Percentiles rank a stretch among this genome's conserved stretches.
phyloP scores from a whole-genome alignment of 2,113 vertebrate species.

The Pluvianellus socialis region DNA sequence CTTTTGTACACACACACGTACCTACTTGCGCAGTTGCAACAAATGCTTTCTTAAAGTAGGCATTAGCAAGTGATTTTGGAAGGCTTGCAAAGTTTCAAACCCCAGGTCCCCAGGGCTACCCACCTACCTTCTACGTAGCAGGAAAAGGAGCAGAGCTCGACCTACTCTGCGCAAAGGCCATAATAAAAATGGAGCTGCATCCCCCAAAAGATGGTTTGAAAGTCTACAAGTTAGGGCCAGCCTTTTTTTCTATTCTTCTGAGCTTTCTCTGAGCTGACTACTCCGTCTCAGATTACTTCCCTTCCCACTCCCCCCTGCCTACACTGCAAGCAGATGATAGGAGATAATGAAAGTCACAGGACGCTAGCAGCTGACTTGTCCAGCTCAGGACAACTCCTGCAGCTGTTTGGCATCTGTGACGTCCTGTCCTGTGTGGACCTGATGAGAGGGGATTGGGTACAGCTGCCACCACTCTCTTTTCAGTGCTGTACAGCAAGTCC shows the following conservation, averaged over 20 bases:
- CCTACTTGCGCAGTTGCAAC: not conserved
- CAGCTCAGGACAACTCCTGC: not conserved
- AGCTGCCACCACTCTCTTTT: not conserved
- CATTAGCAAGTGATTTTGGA: not conserved
- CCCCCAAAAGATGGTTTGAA: not conserved
- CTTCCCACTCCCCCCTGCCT: fast-evolving
- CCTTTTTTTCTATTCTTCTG: not conserved
- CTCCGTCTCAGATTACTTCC: not conserved
- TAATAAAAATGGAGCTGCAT: not conserved
- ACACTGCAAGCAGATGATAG: not conserved
- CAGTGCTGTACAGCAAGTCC: not conserved
- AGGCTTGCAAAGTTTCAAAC: not conserved
- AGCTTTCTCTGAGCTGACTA: not conserved
- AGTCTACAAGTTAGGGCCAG: not conserved
- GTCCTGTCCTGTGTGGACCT: too few relatives aligned
- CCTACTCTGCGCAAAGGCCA: not conserved
- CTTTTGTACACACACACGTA: not conserved
- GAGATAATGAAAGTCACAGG: not conserved
- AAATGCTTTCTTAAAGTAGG: not conserved
- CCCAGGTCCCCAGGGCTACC: not conserved
- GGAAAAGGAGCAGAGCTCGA: not conserved
- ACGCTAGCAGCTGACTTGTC: not conserved
- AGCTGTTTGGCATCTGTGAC: not conserved
- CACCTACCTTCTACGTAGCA: not conserved
- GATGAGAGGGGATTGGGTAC: not conserved